These are phyloP conservation scores for Pyralis farinalis DNA, from an alignment of 2,888 invertebrate genomes.

Conservation along the genomic window DNA sequence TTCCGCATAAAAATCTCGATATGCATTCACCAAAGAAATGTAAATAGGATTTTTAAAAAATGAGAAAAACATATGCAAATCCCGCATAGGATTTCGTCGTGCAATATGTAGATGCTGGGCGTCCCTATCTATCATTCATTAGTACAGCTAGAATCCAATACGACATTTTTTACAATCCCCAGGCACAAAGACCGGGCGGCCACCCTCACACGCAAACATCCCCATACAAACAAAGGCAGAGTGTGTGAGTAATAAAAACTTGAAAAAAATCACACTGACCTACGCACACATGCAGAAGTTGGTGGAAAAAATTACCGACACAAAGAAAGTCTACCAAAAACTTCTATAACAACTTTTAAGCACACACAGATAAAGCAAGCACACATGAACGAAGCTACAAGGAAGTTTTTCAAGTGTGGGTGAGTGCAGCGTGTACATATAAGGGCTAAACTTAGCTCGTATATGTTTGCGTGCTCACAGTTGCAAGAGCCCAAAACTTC, in stretches of 20 bases:
- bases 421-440: slow-evolving; percentile 56
- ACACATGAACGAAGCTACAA: slow-evolving; percentile 40
- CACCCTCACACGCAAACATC: slow-evolving; percentile 49
- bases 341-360: slow-evolving; percentile 75
- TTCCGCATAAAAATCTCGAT: slow-evolving; percentile 11
- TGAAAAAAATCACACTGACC: slow-evolving; percentile 76
- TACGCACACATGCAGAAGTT: slow-evolving; percentile 56
- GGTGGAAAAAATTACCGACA: slow-evolving; percentile 80
- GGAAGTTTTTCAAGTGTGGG: slow-evolving; percentile 54
- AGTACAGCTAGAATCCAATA: slow-evolving; percentile 79
- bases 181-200: slow-evolving; percentile 75
- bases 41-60: slow-evolving; percentile 26
- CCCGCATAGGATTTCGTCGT: slow-evolving; percentile 62
- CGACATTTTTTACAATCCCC: slow-evolving; percentile 80
- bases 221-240: slow-evolving; percentile 42
- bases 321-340: slow-evolving; percentile 79
- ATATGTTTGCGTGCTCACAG: slow-evolving; percentile 59
- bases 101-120: slow-evolving; percentile 45
- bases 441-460: slow-evolving; percentile 70
- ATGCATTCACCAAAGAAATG: slow-evolving; percentile 32
- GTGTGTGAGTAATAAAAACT: slow-evolving; percentile 67
- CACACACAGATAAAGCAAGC: slow-evolving; percentile 39
- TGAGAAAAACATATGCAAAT: slow-evolving; percentile 43
- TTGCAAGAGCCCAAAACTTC: slow-evolving; percentile 72
- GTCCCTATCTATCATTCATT: slow-evolving; percentile 81